Evolutionary conservation across 1,140 invertebrate genomes (phyloP).

Genomic region (Drosophila chauvacae): DNA sequence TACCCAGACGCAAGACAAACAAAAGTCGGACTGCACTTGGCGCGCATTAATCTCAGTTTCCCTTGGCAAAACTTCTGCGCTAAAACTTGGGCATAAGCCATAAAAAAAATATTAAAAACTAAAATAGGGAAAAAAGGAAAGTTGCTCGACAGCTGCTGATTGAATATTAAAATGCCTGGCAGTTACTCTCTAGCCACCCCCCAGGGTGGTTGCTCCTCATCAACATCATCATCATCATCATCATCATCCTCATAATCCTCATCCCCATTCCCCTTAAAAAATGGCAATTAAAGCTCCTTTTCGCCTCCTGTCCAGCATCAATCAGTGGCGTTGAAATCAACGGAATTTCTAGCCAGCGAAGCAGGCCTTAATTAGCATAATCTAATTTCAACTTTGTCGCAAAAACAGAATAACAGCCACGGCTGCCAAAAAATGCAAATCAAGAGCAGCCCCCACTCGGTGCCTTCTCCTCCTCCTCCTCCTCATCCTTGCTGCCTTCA

Average conservation of each 20-base stretch:
- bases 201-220: not conserved
- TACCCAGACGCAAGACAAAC: constrained; percentile 57
- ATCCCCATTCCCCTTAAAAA: not conserved
- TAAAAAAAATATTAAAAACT: constrained; percentile 27
- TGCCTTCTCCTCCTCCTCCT: not conserved
- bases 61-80: constrained; percentile 27
- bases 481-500: not conserved
- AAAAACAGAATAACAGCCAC: constrained; percentile 20
- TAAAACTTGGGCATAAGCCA: constrained; percentile 53
- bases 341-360: not conserved
- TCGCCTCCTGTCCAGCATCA: constrained; percentile 50
- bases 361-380: constrained; percentile 81
- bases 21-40: constrained; percentile 50
- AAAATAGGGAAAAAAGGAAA: constrained; percentile 23
- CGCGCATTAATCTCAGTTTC: constrained; percentile 67
- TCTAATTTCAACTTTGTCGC: constrained; percentile 81
- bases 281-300: constrained; percentile 56
- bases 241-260: not conserved
- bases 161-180: constrained; percentile 76
- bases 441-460: constrained; percentile 12
- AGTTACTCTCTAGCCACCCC: constrained; percentile 14
- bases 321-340: constrained; percentile 55
- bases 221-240: no score
- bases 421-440: constrained; percentile 81
- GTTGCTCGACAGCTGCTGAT: constrained; percentile 69